Percentiles rank a stretch among this genome's conserved stretches.
Evolutionary conservation across 2,113 vertebrate species (phyloP).

Genomic region (Aphelocoma coerulescens): DNA sequence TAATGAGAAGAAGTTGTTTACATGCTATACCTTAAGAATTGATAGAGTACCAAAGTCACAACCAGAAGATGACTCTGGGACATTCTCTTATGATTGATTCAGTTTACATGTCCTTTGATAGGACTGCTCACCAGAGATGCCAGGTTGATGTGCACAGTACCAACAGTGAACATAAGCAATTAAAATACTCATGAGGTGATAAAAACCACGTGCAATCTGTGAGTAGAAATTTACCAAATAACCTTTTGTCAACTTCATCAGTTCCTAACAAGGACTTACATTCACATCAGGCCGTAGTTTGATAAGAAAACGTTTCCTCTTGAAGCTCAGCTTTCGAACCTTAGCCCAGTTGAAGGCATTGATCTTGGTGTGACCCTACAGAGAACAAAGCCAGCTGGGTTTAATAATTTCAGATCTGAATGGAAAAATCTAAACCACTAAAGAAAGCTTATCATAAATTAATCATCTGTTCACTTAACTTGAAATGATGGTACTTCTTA

Average conservation of each 20-base stretch:
- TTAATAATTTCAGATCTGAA: not conserved
- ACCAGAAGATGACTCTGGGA: not conserved
- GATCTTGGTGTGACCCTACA: slow-evolving; percentile 92
- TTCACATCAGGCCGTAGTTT: slow-evolving; percentile 92
- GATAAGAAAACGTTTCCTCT: slow-evolving; percentile 96
- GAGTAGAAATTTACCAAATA: not conserved
- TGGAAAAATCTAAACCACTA: not conserved
- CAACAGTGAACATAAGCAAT: not conserved
- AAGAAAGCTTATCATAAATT: not conserved
- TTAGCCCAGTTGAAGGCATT: slow-evolving; percentile 98
- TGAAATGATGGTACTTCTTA: not conserved
- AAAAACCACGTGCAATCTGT: not conserved
- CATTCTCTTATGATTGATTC: not conserved
- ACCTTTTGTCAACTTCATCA: not conserved
- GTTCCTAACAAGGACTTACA: slow-evolving; percentile 75
- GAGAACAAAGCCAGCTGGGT: not conserved
- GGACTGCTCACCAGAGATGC: not conserved
- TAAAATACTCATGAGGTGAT: not conserved
- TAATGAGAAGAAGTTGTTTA: not conserved
- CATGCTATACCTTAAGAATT: not conserved
- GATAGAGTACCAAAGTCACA: not conserved
- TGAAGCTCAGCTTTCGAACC: slow-evolving; percentile 98
- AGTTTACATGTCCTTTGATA: not conserved
- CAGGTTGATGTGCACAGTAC: not conserved
- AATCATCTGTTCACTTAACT: not conserved